A percentile compares a stretch with the other conserved stretches of the same genome.
Evolutionary conservation across 2,797 vertebrate species (phyloP).

Genomic region (Sorex maritimensis): DNA sequence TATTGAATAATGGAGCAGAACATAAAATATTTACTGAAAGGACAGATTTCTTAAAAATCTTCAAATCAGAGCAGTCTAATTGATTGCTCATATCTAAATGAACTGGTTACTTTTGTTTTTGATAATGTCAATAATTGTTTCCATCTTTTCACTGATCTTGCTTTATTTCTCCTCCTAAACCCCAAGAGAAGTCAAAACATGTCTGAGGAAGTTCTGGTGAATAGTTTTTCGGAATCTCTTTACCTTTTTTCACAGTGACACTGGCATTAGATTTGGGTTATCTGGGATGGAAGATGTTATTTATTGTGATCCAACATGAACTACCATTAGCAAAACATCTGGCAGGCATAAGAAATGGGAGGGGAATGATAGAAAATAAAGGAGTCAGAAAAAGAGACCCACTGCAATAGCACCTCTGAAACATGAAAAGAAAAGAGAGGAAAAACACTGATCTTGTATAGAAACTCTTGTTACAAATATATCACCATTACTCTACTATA

Average conservation of each 20-base stretch:
- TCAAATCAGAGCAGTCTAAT: neutral
- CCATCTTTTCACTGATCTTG: neutral
- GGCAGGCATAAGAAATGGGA: neutral
- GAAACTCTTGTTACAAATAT: neutral
- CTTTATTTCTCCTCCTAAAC: neutral
- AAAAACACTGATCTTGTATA: neutral
- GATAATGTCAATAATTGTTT: neutral
- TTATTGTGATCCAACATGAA: neutral
- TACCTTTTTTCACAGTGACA: neutral
- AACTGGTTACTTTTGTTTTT: slow-evolving; percentile 1
- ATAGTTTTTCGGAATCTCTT: neutral
- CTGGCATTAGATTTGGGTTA: neutral
- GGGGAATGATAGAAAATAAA: neutral
- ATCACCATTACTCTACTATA: neutral
- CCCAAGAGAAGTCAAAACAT: neutral
- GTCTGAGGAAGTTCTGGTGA: neutral
- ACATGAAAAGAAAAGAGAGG: neutral
- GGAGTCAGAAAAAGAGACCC: neutral
- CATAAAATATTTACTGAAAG: slow-evolving; percentile 17
- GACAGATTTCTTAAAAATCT: slow-evolving; percentile 5
- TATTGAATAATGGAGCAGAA: neutral
- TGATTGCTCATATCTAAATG: neutral
- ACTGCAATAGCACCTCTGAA: neutral
- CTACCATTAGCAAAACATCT: neutral
- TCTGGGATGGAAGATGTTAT: fast-evolving